Evolutionary conservation across 2,888 invertebrate genomes (phyloP), one percentile per base, ranked within the genome.

Genomic region (Gortyna flavago): DNA sequence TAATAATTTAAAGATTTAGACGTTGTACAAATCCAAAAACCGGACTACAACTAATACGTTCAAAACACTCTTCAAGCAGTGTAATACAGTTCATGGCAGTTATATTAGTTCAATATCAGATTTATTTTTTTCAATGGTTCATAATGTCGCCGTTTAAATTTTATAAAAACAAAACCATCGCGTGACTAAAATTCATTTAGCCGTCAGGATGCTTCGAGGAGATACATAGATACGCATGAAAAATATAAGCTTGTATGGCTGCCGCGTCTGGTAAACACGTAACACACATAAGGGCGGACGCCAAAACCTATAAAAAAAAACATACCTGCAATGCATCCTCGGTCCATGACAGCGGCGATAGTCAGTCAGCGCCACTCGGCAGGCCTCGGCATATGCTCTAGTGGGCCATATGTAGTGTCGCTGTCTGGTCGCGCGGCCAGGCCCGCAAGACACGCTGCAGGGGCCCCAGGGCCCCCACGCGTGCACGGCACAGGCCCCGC

Each of bases 391-490:
- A 71, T 94, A 93, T 1, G 97, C 97, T 44, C 97, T 97, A 65
- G 95, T 93, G 48, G 97, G 97, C 92, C 97, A 96, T 84, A 96
- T 83, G 89, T 96, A 96, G 72, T 94, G 89, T 6, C 98, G 94
- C 85, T 97, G 97, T 11, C 98, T 96, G 41, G 97, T 95, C 79
- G 97, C 97, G n/a, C 97, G 96, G 0, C 98, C 98, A 75, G 97
- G 97, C 0, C 98, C 99, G 91, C 99, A 99, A 0, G 98, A 97
- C 32, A 97, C 98, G 79, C 98, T 97, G 94, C 99, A 99, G 0
- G 98, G 97, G 2, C 98, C 97, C 98, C 99, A 99, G 41, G 97
- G 96, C 61, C 98, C 98, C 99, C 99, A 99, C 35, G 97, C 95
- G 29, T 97, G 97, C 11, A 97, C 97, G 13, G 97, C 97, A 90